Evolutionary conservation across 2,113 vertebrate genomes (phyloP).

Genomic region (Enhydra lutris): DNA sequence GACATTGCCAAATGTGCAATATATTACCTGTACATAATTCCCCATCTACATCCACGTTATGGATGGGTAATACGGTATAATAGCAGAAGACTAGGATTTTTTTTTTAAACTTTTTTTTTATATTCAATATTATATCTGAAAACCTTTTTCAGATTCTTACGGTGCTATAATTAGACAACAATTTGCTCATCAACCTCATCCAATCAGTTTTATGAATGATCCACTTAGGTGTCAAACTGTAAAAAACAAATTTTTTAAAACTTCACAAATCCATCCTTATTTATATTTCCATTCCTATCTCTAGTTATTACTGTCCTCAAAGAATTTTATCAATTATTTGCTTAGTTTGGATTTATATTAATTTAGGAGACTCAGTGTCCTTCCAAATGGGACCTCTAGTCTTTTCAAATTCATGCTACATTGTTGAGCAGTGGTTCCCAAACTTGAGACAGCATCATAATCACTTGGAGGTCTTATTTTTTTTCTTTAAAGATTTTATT

Average conservation of each 20-base stretch:
- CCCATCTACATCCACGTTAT: slow-evolving; percentile 36
- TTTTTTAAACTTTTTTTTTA: not conserved
- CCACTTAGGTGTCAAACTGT: not conserved
- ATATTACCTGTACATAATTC: slow-evolving; percentile 38
- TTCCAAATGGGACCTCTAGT: not conserved
- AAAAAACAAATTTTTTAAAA: not conserved
- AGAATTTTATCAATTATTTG: not conserved
- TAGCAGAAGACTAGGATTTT: not conserved
- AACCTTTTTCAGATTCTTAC: not conserved
- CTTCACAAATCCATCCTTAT: not conserved
- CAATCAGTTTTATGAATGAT: slow-evolving; percentile 42
- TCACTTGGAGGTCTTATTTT: not conserved
- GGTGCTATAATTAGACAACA: slow-evolving; percentile 10
- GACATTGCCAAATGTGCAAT: slow-evolving; percentile 32
- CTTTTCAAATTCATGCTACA: not conserved
- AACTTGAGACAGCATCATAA: not conserved
- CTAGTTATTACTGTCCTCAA: not conserved
- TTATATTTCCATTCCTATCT: not conserved
- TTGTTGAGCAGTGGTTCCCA: not conserved
- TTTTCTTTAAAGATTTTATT: not conserved
- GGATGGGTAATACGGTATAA: slow-evolving; percentile 12
- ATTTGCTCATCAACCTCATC: slow-evolving; percentile 48
- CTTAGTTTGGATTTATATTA: not conserved
- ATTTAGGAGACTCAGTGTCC: not conserved
- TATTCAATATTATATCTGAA: slow-evolving; percentile 15